Evolutionary conservation across 1,140 invertebrate genomes (phyloP), one percentile per base, ranked within the genome.

Genomic region (Drosophila elegans): DNA sequence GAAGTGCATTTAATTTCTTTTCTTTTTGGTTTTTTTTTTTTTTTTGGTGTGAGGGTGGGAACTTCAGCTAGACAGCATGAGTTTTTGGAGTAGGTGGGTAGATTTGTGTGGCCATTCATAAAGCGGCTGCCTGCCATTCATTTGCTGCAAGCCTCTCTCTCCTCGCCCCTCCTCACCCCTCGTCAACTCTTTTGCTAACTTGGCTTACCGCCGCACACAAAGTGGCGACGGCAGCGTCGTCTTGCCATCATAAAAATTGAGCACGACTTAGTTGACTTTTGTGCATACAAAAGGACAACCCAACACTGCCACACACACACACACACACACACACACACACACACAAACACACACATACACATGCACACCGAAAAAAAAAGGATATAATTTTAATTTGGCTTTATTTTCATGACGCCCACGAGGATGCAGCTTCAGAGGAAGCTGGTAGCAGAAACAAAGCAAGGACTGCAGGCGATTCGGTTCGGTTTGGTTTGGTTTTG

Each of bases 311-410:
- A 11, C 29, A 32, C 29, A 34, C 53, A 38, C 42, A 32, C 54
- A 45, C 32, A 36, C 11, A 27, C 34, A 12, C 32, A 38, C 42
- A 13, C 49, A 34, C 46, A 29, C 48, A 34, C 44, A 27, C 38
- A 27, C 48, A 53, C 44, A 34, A 13, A 27, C 25, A 7, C 10
- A 38, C 45, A 25, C 54, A 44, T 51, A 36, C 41, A 36, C 42
- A 25, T 32, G 25, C 46, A 42, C 73, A 67, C 62, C 44, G 67
- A 44, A 34, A 54, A 38, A 67, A 73, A 69, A 62, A 66, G 79
- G 78, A 88, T 89, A 88, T 89, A 80, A 88, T 88, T 88, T 88
- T 89, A 88, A 88, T 88, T 88, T 88, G 84, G 83, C 84, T 88
- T 88, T 88, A 88, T 89, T 88, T 84, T 88, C 84, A 79, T 72